phyloP scores from a whole-genome alignment of 2,113 vertebrate species.

The Speoplatyrhinus poulsoni region DNA sequence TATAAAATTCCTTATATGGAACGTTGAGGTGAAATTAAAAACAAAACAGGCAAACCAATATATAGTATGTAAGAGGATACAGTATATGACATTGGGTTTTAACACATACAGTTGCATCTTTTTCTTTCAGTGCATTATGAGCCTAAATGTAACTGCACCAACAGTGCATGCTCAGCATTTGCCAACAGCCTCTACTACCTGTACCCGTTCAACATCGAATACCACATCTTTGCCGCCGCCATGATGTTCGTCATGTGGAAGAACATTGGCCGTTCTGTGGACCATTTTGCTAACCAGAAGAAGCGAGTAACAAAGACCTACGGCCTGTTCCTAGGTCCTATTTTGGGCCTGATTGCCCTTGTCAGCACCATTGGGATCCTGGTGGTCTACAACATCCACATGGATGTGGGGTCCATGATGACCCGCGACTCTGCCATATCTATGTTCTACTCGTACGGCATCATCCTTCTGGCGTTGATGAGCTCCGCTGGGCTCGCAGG shows the following conservation, averaged over 20 bases:
- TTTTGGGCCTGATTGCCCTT: conserved; percentile 82
- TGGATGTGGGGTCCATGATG: conserved; percentile 76
- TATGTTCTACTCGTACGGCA: conserved; percentile 90
- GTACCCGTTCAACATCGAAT: conserved; percentile 96
- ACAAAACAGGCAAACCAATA: too few relatives aligned
- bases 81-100: too few relatives aligned
- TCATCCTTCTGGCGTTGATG: conserved; percentile 84
- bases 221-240: conserved; percentile 94
- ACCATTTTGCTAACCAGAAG: conserved; percentile 76
- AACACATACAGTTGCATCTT: conserved; percentile 14
- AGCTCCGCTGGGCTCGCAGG: conserved; percentile 78
- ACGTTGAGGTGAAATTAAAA: too few relatives aligned
- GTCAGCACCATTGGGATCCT: conserved; percentile 87
- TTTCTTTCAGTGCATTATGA: conserved; percentile 77
- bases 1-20: too few relatives aligned
- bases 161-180: conserved; percentile 83
- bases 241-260: conserved; percentile 97
- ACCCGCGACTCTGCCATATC: conserved; percentile 82
- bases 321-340: conserved; percentile 77
- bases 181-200: conserved; percentile 89
- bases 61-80: too few relatives aligned
- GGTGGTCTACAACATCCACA: conserved; percentile 87
- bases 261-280: conserved; percentile 88
- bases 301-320: conserved; percentile 65
- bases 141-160: conserved; percentile 87